Conservation (phyloP, 2,113 vertebrate species). For the Psammodynastes pulverulentus region DNA sequence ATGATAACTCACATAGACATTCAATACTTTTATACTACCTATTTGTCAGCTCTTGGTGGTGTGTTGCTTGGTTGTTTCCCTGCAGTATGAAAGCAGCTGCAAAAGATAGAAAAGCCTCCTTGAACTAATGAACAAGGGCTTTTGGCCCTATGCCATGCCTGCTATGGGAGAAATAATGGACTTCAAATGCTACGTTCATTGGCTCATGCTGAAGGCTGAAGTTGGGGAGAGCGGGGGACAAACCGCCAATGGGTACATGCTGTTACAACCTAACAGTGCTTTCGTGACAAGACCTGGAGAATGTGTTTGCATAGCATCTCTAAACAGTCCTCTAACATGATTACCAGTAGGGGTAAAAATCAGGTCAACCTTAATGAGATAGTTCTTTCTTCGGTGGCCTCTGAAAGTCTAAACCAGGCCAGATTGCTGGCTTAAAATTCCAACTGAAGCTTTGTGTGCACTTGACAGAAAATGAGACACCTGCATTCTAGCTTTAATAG, state of each 20-base stretch:
- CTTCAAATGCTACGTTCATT: background rate
- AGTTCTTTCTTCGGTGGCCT: slow-evolving; percentile 54
- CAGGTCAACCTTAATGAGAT: slow-evolving; percentile 55
- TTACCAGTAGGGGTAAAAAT: slow-evolving; percentile 62
- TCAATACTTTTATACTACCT: background rate
- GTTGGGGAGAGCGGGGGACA: background rate
- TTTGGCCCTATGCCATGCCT: background rate
- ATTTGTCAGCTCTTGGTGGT: background rate
- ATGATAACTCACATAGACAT: background rate
- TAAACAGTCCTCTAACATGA: slow-evolving; percentile 55
- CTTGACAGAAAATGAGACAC: slow-evolving; percentile 67
- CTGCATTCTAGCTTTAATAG: slow-evolving; percentile 67
- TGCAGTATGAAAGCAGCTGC: background rate
- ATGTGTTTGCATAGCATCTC: slow-evolving; percentile 38
- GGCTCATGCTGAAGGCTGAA: background rate
- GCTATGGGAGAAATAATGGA: background rate
- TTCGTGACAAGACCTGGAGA: slow-evolving; percentile 22
- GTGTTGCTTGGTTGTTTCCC: background rate
- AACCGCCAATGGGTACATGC: background rate
- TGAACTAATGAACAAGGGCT: background rate
- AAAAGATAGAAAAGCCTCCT: background rate
- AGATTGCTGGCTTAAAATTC: slow-evolving; percentile 31
- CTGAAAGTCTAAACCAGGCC: slow-evolving; percentile 45
- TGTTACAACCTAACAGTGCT: slow-evolving; percentile 42
- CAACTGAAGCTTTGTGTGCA: slow-evolving; percentile 67